A percentile compares a stretch with the other conserved stretches of the same genome.
Conservation (phyloP, 2,113 vertebrate species). For the Hemiscyllium ocellatum region DNA sequence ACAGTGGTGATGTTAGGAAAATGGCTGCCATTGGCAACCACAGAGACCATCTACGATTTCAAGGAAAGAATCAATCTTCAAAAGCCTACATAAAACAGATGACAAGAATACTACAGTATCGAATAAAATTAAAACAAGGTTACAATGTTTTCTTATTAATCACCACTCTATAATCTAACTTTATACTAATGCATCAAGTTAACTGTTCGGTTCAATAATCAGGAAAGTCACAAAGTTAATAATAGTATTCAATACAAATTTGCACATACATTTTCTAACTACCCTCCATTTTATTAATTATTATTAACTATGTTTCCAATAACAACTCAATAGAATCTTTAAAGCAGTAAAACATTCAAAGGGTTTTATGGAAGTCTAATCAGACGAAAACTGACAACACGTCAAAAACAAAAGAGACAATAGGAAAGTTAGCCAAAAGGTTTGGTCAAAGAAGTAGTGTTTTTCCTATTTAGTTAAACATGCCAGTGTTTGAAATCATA, state of each 20-base stretch:
- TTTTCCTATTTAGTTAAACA: not conserved
- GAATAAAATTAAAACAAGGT: slow-evolving; percentile 12
- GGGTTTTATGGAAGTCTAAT: not conserved
- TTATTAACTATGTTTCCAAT: not conserved
- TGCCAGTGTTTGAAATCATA: not conserved
- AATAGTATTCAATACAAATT: not conserved
- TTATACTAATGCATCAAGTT: not conserved
- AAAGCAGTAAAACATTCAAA: not conserved
- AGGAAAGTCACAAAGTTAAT: not conserved
- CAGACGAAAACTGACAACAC: not conserved
- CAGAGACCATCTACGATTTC: slow-evolving; percentile 19
- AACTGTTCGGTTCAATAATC: not conserved
- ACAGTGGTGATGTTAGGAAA: slow-evolving; percentile 15
- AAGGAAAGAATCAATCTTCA: slow-evolving; percentile 22
- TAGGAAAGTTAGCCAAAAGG: not conserved
- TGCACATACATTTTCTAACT: not conserved
- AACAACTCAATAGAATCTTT: not conserved
- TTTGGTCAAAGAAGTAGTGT: not conserved
- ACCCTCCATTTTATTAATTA: not conserved
- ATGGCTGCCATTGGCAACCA: slow-evolving; percentile 36
- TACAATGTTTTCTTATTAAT: slow-evolving; percentile 24
- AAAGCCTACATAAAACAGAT: slow-evolving; percentile 31
- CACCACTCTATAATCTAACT: not conserved
- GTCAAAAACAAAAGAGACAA: not conserved
- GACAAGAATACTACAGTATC: not conserved